These are phyloP conservation scores for Leptarthrus brevirostris DNA, from an alignment of 2,888 invertebrate genomes.

Conservation along the genomic window DNA sequence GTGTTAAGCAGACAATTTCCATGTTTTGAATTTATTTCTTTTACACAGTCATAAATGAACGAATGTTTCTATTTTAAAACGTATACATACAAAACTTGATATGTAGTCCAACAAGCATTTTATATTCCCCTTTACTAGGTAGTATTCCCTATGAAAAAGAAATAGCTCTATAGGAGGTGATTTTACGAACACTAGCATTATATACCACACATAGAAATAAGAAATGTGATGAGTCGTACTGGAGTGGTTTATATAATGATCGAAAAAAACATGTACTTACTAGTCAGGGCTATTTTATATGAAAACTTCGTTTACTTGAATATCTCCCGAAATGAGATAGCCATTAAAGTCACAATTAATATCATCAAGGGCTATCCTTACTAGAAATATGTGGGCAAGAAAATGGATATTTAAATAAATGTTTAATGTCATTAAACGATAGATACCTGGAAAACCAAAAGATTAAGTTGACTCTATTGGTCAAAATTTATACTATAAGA, in stretches of 20 bases:
- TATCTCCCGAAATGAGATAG: not conserved
- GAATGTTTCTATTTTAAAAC: constrained; percentile 20
- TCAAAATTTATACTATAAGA: constrained; percentile 34
- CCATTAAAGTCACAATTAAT: not conserved
- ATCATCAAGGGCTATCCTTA: not conserved
- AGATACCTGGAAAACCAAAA: constrained; percentile 10
- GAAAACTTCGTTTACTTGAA: not conserved
- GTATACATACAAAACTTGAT: constrained; percentile 24
- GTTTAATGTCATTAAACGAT: not conserved
- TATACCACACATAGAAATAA: not conserved
- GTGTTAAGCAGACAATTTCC: constrained; percentile 5
- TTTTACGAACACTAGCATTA: constrained; percentile 27
- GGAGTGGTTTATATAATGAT: no score
- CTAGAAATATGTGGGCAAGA: not conserved
- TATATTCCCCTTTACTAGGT: constrained; percentile 30
- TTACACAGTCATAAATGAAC: constrained; percentile 9
- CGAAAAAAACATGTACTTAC: not conserved
- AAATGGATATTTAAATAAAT: not conserved
- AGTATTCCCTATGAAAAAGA: constrained; percentile 10
- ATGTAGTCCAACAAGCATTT: constrained; percentile 39
- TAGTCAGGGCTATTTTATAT: constrained; percentile 31
- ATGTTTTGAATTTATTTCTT: constrained; percentile 11
- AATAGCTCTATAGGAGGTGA: constrained; percentile 10
- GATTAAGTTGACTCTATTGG: constrained; percentile 39
- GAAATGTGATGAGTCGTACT: not conserved